Evolutionary conservation across 2,797 vertebrate species (phyloP).

Genomic region (Anableps anableps): DNA sequence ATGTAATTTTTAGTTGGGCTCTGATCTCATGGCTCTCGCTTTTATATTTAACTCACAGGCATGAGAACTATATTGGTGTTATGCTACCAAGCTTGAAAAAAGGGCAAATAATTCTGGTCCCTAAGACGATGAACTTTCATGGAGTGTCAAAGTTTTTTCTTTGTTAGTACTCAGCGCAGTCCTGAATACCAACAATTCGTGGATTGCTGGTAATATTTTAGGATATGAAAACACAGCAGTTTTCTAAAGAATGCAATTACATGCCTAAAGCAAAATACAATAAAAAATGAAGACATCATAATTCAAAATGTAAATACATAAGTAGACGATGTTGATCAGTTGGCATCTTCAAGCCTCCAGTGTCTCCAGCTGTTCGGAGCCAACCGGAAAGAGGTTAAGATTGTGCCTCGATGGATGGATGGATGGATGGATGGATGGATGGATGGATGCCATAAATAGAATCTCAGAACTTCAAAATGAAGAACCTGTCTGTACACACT

Average conservation of each 20-base stretch:
- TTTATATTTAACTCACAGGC: constrained; percentile 12
- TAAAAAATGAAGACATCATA: not conserved
- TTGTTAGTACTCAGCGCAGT: not conserved
- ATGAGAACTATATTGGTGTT: not conserved
- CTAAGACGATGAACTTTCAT: not conserved
- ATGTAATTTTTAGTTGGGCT: not conserved
- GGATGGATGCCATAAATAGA: not conserved
- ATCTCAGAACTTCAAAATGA: not conserved
- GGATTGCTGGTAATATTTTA: not conserved
- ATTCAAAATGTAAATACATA: not conserved
- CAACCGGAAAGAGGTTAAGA: not conserved
- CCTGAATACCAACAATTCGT: not conserved
- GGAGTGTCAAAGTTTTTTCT: not conserved
- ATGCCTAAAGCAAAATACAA: not conserved
- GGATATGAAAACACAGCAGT: not conserved
- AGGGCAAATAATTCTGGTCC: not conserved
- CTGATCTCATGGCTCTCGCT: not conserved
- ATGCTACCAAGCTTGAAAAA: rapidly evolving
- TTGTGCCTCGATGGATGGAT: not conserved
- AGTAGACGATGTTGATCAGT: not conserved
- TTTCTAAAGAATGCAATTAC: not conserved
- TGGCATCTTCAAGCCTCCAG: not conserved
- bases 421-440: not conserved
- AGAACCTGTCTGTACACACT: too few species aligned
- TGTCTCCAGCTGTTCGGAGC: not conserved